Conservation (phyloP, 2,797 vertebrate genomes). For the Tauraco hartlaubi region DNA sequence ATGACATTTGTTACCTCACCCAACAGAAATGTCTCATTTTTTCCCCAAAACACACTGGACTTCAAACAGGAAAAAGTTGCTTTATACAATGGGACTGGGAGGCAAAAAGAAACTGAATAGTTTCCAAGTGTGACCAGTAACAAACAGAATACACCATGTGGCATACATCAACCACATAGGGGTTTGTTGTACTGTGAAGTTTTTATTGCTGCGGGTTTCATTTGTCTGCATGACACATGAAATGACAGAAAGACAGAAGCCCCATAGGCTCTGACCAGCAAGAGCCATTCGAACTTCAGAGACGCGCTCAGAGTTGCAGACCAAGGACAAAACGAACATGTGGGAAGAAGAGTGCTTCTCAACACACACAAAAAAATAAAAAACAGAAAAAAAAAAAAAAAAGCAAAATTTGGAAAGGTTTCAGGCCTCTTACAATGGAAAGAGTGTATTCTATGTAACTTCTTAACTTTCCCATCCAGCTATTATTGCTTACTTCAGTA, state of each 20-base stretch:
- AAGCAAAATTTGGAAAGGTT: background rate
- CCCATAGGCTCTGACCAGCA: conserved; percentile 36
- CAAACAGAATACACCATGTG: conserved; percentile 43
- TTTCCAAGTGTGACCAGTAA: conserved; percentile 55
- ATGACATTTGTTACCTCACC: background rate
- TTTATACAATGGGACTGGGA: conserved; percentile 9
- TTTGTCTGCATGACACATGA: conserved; percentile 32
- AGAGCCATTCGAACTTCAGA: background rate
- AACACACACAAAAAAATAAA: background rate
- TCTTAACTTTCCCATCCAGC: background rate
- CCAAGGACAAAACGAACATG: background rate
- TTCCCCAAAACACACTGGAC: background rate
- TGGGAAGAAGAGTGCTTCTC: background rate
- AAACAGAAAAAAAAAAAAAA: background rate
- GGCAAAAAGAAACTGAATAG: conserved; percentile 33
- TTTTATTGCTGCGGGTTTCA: conserved; percentile 43
- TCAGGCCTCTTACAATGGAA: conserved; percentile 44
- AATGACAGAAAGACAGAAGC: conserved; percentile 54
- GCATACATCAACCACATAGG: conserved; percentile 33
- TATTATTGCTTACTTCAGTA: conserved; percentile 35
- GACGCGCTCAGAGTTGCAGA: background rate
- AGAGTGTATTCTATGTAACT: conserved; percentile 10
- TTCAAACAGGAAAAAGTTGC: conserved; percentile 3
- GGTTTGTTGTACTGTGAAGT: conserved; percentile 32
- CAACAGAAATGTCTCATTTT: background rate